These are phyloP conservation scores for Pammene aurita DNA, from an alignment of 2,888 invertebrate species.

Conservation along the genomic window DNA sequence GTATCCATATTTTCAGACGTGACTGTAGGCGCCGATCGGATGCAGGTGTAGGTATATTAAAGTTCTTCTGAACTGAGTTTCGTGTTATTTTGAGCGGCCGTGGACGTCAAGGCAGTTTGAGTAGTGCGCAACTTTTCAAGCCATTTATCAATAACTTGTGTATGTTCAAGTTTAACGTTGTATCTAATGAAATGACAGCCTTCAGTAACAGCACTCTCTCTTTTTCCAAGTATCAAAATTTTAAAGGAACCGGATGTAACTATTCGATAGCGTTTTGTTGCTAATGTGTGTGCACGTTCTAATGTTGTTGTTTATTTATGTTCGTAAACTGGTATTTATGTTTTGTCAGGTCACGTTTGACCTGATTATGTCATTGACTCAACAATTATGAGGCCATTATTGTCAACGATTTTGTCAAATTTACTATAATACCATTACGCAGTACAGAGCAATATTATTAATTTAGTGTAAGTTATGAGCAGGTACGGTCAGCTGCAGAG, in stretches of 20 bases:
- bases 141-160: too few relatives aligned
- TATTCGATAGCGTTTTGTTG: neutral
- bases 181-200: too few relatives aligned
- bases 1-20: too few relatives aligned
- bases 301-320: neutral
- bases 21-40: too few relatives aligned
- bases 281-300: neutral
- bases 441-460: too few relatives aligned
- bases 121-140: too few relatives aligned
- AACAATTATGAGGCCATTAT: slow-evolving; percentile 4
- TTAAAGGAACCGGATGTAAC: neutral
- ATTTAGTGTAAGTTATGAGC: too few relatives aligned
- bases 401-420: neutral
- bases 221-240: neutral
- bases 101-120: too few relatives aligned
- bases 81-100: neutral
- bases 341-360: slow-evolving; percentile 33
- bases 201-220: too few relatives aligned
- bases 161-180: too few relatives aligned
- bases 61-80: neutral
- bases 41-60: neutral
- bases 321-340: slow-evolving; percentile 2
- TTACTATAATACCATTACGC: neutral
- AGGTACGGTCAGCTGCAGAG: too few relatives aligned
- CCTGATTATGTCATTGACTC: slow-evolving; percentile 18